These are phyloP conservation scores for Coelopa frigida DNA, from an alignment of 1,140 invertebrate genomes.

Conservation along the genomic window DNA sequence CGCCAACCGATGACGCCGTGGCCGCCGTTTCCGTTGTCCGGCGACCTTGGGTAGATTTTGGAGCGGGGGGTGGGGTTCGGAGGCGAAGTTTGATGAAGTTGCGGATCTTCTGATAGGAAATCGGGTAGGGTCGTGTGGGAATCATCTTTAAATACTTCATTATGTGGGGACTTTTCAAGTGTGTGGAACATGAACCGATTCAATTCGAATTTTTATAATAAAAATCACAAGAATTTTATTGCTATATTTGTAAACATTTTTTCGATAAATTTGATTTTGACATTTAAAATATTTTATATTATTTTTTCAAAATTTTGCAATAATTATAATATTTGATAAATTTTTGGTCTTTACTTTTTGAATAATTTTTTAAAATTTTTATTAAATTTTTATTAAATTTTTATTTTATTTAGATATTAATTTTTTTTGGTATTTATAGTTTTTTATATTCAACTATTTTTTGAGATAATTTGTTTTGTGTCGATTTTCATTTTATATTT, in stretches of 20 bases:
- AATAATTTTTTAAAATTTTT: neutral
- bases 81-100: too few relatives aligned
- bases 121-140: too few relatives aligned
- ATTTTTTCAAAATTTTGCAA: neutral
- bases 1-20: too few relatives aligned
- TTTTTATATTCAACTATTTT: neutral
- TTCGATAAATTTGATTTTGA: neutral
- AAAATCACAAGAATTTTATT: neutral
- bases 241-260: neutral
- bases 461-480: neutral
- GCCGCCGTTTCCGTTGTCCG: too few relatives aligned
- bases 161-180: neutral
- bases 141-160: neutral
- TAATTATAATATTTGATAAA: neutral
- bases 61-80: too few relatives aligned
- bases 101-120: too few relatives aligned
- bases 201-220: neutral
- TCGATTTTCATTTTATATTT: neutral
- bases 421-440: neutral
- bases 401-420: neutral
- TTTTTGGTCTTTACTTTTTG: neutral
- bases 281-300: neutral
- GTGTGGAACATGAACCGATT: neutral
- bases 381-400: neutral
- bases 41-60: too few relatives aligned